Base-by-base conservation (phyloP, 2,888 invertebrate species). In the Diarsia dahlii region DNA sequence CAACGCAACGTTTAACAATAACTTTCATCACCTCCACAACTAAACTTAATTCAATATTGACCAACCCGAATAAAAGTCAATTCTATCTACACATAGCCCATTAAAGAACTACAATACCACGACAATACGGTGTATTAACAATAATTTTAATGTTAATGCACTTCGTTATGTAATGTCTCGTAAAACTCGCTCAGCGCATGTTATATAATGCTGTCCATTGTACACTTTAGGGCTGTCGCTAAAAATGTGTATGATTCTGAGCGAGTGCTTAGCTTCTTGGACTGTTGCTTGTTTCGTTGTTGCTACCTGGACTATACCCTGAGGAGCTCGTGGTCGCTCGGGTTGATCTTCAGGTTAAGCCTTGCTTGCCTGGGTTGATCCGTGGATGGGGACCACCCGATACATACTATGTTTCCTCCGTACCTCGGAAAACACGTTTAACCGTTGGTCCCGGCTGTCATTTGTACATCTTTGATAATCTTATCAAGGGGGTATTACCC, bases 61-160 rank as follows among this genome's bases (percentile, higher is more conserved):
- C 69, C 66, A 81, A 84, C 56, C 20, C 34, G 34, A 70, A 81
- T 72, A 70, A 80, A 76, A 81, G 12, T 72, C 58, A 70, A 72
- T 82, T 84, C 34, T 50, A 67, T 76, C 58, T 70, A 58, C 66
- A 82, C 64, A 68, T 34, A 50, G 58, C 13, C 67, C 71, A 82
- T 64, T 76, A 81, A 82, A 70, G 58, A 72, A 67, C 54, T 71
- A 81, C 85, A 84, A 84, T 84, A 58, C 52, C 70, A 67, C 54
- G 68, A 81, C 85, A 84, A 84, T 84, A 58, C 52, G 18, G 39
- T 64, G 45, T 69, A 66, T 84, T 81, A 84, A 81, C 76, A 58
- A 81, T 69, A 4, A 63, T 76, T 72, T 76, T 84, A 39, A 70
- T 68, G 70, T 84, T 70, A 81, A 82, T 73, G 76, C 60, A 63